phyloP scores from a whole-genome alignment of 2,888 invertebrate genomes.

The Pimpla rufipes region DNA sequence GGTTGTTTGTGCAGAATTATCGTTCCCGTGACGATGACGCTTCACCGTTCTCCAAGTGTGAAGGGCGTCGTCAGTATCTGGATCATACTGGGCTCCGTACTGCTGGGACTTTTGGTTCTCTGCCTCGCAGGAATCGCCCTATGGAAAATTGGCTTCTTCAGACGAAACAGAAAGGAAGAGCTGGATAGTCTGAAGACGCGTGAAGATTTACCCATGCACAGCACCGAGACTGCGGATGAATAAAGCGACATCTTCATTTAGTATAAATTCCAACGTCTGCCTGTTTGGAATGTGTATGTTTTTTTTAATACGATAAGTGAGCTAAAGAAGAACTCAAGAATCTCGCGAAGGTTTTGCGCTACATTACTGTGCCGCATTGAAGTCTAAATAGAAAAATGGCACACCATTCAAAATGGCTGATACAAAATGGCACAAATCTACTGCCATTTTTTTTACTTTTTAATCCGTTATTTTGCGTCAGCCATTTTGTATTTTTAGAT shows the following conservation, averaged over 20 bases:
- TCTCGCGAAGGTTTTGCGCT: too few relatives aligned
- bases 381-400: too few relatives aligned
- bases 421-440: too few relatives aligned
- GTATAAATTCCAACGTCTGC: too few relatives aligned
- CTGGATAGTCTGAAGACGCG: constrained; percentile 60
- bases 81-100: constrained; percentile 75
- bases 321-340: too few relatives aligned
- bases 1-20: constrained; percentile 67
- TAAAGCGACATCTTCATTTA: constrained; percentile 37
- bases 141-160: constrained; percentile 68
- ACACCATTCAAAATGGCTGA: too few relatives aligned
- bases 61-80: constrained; percentile 71
- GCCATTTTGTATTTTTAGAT: too few relatives aligned
- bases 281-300: too few relatives aligned
- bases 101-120: constrained; percentile 74
- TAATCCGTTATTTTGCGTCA: too few relatives aligned
- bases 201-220: neutral
- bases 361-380: too few relatives aligned
- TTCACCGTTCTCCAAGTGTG: constrained; percentile 67
- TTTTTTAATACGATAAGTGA: too few relatives aligned
- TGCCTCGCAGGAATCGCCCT: constrained; percentile 68
- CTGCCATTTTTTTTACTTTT: too few relatives aligned
- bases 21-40: constrained; percentile 71
- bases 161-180: constrained; percentile 69
- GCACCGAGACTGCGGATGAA: neutral